Evolutionary conservation across 2,888 invertebrate species (phyloP).

Genomic region (Lissonota sp.): DNA sequence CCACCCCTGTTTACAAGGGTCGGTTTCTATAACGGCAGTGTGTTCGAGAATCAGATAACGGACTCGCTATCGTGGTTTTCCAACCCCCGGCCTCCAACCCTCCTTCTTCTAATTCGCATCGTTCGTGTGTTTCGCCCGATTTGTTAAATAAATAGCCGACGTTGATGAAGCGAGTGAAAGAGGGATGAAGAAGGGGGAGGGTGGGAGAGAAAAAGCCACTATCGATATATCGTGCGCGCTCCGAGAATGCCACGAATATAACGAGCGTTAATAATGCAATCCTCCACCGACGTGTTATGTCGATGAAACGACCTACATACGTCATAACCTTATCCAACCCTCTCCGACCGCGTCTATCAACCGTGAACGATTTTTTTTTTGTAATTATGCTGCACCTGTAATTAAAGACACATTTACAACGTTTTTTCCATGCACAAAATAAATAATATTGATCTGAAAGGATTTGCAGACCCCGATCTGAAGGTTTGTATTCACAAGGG

Average conservation of each 20-base stretch:
- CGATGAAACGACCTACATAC: conserved; percentile 60
- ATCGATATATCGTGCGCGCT: conserved; percentile 13
- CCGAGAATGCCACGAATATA: conserved; percentile 53
- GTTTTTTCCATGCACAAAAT: not conserved
- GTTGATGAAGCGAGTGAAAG: conserved; percentile 57
- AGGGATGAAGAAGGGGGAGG: not conserved
- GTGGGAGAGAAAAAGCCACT: not conserved
- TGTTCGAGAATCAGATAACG: conserved; percentile 53
- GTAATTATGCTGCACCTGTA: not conserved
- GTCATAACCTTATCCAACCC: conserved; percentile 6
- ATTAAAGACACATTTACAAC: conserved; percentile 9
- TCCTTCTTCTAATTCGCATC: conserved; percentile 35
- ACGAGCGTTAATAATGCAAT: conserved; percentile 63
- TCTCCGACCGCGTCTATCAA: conserved; percentile 12
- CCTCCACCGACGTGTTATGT: conserved; percentile 52
- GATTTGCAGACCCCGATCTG: too few relatives aligned
- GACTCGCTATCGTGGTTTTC: conserved; percentile 18
- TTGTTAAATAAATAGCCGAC: conserved; percentile 62
- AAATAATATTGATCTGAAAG: too few relatives aligned
- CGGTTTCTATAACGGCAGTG: conserved; percentile 4
- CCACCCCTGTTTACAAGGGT: too few relatives aligned
- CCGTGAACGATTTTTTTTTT: conserved; percentile 19
- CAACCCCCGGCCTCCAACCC: not conserved
- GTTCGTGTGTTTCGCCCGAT: conserved; percentile 58
- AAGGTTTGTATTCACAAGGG: too few relatives aligned